Evolutionary conservation across 30 jellyfish, hydroid and myxozoan genomes (phyloP).

Genomic region (Chironex yamaguchii): DNA sequence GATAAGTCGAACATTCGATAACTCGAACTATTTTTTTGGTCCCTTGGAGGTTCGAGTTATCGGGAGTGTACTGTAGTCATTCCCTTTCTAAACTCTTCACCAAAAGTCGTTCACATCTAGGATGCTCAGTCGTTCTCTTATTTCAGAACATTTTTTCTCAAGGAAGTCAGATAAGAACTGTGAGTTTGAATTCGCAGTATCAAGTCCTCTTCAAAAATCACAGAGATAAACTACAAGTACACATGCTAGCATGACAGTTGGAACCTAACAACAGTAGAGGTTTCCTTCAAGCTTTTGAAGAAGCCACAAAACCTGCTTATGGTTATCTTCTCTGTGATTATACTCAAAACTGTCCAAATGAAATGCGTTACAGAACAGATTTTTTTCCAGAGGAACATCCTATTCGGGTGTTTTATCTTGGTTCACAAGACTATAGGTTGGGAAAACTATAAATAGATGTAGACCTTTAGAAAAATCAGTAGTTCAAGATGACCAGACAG

Average conservation of each 20-base stretch:
- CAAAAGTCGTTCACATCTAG: slow-evolving; percentile 25
- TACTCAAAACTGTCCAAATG: too few species aligned
- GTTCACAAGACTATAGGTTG: too few species aligned
- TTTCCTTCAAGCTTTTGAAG: slow-evolving; percentile 13
- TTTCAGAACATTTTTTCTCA: slow-evolving; percentile 18
- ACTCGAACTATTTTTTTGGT: too few species aligned
- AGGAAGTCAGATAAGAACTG: slow-evolving; percentile 18
- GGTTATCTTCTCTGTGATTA: slow-evolving; percentile 43
- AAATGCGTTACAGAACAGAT: too few species aligned
- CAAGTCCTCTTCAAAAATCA: slow-evolving; percentile 31
- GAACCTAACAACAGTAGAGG: neutral
- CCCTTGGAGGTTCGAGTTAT: too few species aligned
- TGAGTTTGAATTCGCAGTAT: slow-evolving; percentile 20
- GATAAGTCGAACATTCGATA: too few species aligned
- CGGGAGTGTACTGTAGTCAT: too few species aligned
- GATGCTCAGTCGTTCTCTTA: neutral
- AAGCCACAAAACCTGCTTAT: slow-evolving; percentile 17
- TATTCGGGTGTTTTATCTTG: too few species aligned
- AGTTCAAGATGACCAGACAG: too few species aligned
- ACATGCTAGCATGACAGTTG: slow-evolving; percentile 18
- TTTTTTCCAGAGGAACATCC: too few species aligned
- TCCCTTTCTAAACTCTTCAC: slow-evolving; percentile 53
- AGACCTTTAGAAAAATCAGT: too few species aligned
- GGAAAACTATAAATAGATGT: too few species aligned
- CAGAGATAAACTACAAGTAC: slow-evolving; percentile 21